Conservation (phyloP, 2,797 vertebrate genomes). For the Knipowitschia caucasica region DNA sequence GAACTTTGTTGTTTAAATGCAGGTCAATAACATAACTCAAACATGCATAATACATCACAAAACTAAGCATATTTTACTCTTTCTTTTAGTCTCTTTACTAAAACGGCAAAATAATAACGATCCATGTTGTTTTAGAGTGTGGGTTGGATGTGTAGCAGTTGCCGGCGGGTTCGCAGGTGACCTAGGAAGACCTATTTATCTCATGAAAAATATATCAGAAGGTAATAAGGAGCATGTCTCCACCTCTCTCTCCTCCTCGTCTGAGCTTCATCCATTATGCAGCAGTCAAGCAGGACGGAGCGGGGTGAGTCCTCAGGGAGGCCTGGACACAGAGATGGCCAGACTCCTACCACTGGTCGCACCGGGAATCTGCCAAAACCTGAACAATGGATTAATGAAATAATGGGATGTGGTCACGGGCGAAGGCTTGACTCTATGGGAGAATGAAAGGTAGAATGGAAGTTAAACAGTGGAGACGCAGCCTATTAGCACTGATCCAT, state of each 20-base stretch:
- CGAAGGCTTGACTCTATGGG: conserved; percentile 35
- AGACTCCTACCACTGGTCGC: conserved; percentile 2
- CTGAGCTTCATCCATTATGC: conserved; percentile 78
- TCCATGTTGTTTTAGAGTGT: conserved; percentile 6
- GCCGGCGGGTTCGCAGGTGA: conserved; percentile 57
- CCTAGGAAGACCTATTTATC: conserved; percentile 77
- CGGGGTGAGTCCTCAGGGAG: conserved; percentile 64
- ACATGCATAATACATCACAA: too few relatives aligned
- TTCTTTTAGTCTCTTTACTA: too few relatives aligned
- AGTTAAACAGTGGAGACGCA: conserved; percentile 60
- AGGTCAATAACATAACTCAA: too few relatives aligned
- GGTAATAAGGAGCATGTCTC: conserved; percentile 67
- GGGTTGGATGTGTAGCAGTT: conserved; percentile 54
- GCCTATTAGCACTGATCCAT: conserved; percentile 63
- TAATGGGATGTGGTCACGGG: conserved; percentile 57
- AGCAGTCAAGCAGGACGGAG: conserved; percentile 54
- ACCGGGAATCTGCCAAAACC: conserved; percentile 17
- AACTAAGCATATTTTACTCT: too few relatives aligned
- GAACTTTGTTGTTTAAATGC: too few relatives aligned
- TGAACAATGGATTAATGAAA: conserved; percentile 31
- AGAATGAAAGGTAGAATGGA: conserved; percentile 19
- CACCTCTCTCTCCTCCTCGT: conserved; percentile 28
- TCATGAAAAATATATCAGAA: conserved; percentile 81
- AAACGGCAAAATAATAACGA: too few relatives aligned
- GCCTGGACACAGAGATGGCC: conserved; percentile 48